Evolutionary conservation across 2,113 vertebrate species (phyloP).

Genomic region (Pollachius pollachius): DNA sequence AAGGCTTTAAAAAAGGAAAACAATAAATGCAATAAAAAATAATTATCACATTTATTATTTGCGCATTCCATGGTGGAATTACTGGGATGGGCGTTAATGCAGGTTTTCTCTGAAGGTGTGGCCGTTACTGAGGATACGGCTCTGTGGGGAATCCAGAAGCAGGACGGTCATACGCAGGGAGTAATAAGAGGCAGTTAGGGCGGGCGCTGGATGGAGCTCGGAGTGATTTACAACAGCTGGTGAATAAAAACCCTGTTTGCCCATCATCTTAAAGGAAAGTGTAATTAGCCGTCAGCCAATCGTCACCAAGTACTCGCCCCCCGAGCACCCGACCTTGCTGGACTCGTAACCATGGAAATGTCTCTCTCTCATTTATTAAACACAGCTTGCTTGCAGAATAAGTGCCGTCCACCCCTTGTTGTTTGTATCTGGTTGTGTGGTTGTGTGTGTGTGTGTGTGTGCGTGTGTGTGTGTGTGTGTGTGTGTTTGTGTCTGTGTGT

Average conservation of each 20-base stretch:
- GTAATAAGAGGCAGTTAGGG: constrained; percentile 40
- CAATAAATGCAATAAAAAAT: not conserved
- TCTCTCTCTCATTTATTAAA: constrained; percentile 32
- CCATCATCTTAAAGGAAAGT: constrained; percentile 65
- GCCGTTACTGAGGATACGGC: no score
- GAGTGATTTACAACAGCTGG: constrained; percentile 54
- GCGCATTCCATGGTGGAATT: not conserved
- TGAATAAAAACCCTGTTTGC: constrained; percentile 44
- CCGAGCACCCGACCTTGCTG: constrained; percentile 69
- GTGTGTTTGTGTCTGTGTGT: constrained; percentile 3
- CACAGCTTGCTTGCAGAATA: constrained; percentile 35
- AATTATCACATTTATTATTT: not conserved
- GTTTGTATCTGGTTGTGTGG: constrained; percentile 2
- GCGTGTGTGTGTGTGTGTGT: constrained; percentile 12
- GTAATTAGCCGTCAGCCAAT: constrained; percentile 73
- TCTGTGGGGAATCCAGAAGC: not conserved
- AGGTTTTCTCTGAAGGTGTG: no score
- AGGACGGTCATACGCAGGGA: constrained; percentile 17
- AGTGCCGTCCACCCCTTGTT: not conserved
- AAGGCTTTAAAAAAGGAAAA: not conserved
- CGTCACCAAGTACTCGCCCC: constrained; percentile 55
- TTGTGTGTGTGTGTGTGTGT: constrained; percentile 18
- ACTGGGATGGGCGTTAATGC: no score
- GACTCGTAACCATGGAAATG: constrained; percentile 74
- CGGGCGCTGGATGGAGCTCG: constrained; percentile 31